Percentiles rank a stretch among this genome's conserved stretches.
Conservation (phyloP, 2,113 vertebrate species). For the Physeter macrocephalus region DNA sequence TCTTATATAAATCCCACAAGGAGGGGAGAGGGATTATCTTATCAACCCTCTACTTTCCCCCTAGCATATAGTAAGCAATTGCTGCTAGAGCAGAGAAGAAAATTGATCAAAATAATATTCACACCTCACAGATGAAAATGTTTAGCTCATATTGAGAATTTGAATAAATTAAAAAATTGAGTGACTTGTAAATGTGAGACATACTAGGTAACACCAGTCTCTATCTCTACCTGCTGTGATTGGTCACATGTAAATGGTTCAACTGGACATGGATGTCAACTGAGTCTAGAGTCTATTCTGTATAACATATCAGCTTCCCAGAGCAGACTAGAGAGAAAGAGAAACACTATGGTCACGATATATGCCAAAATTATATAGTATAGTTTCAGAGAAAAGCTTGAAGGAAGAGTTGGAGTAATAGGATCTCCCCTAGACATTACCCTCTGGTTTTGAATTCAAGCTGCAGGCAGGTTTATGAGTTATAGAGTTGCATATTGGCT, state of each 20-base stretch:
- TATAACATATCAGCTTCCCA: not conserved
- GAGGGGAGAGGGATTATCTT: constrained; percentile 48
- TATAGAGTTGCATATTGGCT: not conserved
- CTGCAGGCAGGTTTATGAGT: not conserved
- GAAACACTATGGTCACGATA: not conserved
- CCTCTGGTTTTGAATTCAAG: not conserved
- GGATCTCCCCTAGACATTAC: not conserved
- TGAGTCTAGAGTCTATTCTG: not conserved
- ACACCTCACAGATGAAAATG: constrained; percentile 9
- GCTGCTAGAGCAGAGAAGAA: constrained; percentile 43
- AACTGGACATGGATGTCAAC: not conserved
- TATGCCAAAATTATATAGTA: not conserved
- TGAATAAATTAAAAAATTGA: not conserved
- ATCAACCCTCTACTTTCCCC: constrained; percentile 35
- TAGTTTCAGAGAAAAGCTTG: not conserved
- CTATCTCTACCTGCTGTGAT: not conserved
- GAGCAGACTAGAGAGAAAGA: not conserved
- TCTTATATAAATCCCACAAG: not conserved
- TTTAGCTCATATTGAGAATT: constrained; percentile 5
- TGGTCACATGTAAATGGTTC: not conserved
- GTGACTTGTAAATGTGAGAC: not conserved
- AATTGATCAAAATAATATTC: constrained; percentile 48
- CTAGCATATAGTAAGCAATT: constrained; percentile 8
- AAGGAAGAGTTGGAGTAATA: not conserved
- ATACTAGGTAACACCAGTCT: not conserved